Evolutionary conservation across 92 coral and sea anemone genomes (phyloP).

Genomic region (Chrysogorgia sp.): DNA sequence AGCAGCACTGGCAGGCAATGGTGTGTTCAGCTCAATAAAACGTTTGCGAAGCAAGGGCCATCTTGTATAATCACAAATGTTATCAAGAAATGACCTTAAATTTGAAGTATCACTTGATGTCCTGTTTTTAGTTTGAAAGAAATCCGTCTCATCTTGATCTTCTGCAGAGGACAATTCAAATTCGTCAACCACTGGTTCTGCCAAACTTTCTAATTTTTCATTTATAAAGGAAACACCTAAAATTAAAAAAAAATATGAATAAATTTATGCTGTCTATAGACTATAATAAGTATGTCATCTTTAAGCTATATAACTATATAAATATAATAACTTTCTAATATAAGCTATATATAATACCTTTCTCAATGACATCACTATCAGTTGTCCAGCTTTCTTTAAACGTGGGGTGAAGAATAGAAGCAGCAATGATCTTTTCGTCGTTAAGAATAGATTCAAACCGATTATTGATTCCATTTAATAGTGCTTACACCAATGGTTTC

Average conservation of each 20-base stretch:
- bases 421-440: conserved; percentile 22
- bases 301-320: too few species aligned
- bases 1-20: conserved; percentile 34
- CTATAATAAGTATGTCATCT: too few species aligned
- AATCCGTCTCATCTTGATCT: conserved; percentile 29
- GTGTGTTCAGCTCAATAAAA: conserved; percentile 29
- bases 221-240: conserved; percentile 35
- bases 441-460: conserved; percentile 18
- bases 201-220: conserved; percentile 20
- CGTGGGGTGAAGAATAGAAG: conserved; percentile 35
- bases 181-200: conserved; percentile 2
- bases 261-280: too few species aligned
- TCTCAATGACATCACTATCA: conserved; percentile 9
- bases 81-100: neutral
- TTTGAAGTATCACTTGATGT: conserved; percentile 5
- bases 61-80: conserved; percentile 23
- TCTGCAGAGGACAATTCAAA: neutral
- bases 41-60: conserved; percentile 35
- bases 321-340: neutral
- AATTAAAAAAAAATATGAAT: neutral
- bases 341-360: neutral
- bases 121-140: conserved; percentile 21
- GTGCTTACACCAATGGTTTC: conserved; percentile 28
- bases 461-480: conserved; percentile 3
- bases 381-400: conserved; percentile 27